Conservation (phyloP, 2,888 invertebrate genomes). For the Cancer borealis region DNA sequence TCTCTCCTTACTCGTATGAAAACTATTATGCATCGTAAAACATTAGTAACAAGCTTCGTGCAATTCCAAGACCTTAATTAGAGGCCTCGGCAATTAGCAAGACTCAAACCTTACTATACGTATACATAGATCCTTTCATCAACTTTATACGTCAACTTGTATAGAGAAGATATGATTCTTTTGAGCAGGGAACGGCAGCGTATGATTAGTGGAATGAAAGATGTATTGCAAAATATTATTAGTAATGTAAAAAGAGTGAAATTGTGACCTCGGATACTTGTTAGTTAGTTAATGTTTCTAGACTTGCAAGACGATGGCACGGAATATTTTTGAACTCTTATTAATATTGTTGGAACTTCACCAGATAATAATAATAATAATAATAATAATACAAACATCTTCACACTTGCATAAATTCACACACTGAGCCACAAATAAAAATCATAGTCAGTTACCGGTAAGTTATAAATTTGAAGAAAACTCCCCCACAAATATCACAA, state of each 20-base stretch:
- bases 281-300: background rate
- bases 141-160: background rate
- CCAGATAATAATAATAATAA: no score
- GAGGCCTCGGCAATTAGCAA: background rate
- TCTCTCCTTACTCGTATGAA: background rate
- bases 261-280: background rate
- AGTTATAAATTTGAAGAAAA: background rate
- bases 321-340: slow-evolving; percentile 15
- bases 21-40: background rate
- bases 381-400: background rate
- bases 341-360: no score
- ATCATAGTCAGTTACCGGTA: background rate
- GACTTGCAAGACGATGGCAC: background rate
- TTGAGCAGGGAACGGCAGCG: background rate
- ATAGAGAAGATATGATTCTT: background rate
- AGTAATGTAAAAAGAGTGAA: background rate
- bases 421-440: background rate
- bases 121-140: slow-evolving; percentile 29
- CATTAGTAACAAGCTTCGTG: background rate
- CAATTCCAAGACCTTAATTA: no score
- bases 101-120: background rate
- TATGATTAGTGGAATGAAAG: background rate
- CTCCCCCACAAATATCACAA: background rate
- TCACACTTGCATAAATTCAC: background rate
- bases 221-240: background rate